Evolutionary conservation across 2,888 invertebrate species (phyloP), one percentile per base, ranked within the genome.

Genomic region (Microplitis deprimator): DNA sequence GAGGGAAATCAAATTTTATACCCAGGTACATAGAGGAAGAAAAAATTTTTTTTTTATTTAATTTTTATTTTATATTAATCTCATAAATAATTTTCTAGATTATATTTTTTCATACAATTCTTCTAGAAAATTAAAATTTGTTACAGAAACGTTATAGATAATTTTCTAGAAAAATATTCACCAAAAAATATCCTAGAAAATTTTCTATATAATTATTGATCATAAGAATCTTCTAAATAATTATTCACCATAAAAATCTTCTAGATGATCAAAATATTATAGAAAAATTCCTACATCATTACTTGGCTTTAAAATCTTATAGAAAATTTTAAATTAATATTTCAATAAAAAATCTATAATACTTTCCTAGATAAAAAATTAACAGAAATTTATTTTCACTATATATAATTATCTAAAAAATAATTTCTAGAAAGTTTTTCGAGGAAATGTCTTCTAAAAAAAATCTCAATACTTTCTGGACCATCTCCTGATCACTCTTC

Each of bases 1-100:
- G 5, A 91, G 96, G 79, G 96, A 96, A 90, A 95, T 96, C 84
- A 93, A 95, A 82, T 96, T 96, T 90, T 96, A 96, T 87, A 95
- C 95, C 0, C 93, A 95, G 91, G 93, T 95, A 84, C 92, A 85
- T 75, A 16, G 59, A 68, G 39, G 62, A 40, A 6, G 59, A 59
- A n/a, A 5, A 8, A 6, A 0, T 0, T 72, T 68, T 10, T 68
- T 62, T 38, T 29, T 4, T 20, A 20, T 20, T 20, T 2, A 20
- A 73, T 38, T 38, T 13, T 29, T 73, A 1, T 73, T 61, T 73
- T 67, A 16, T 39, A n/a, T 20, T 5, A 73, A 39, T 39, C 16
- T 73, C 20, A 38, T 64, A 17, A 0, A 73, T 73, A 41, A 64
- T 38, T 64, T 68, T 68, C 20, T 20, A 20, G 20, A 20, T 20